phyloP scores from a whole-genome alignment of 2,888 invertebrate species.

The Apamea crenata region DNA sequence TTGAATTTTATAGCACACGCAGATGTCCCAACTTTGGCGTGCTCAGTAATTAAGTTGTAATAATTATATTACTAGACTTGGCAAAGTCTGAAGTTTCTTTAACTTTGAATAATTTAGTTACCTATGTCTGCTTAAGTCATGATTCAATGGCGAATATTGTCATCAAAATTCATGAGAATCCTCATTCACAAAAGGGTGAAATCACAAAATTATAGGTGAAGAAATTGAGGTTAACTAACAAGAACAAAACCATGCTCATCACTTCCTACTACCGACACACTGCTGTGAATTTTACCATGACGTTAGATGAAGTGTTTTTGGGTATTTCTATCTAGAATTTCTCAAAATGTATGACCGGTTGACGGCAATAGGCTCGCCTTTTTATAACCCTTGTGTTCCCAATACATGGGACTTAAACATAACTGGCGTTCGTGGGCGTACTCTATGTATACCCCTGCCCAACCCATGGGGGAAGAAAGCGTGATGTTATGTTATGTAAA shows the following conservation, averaged over 20 bases:
- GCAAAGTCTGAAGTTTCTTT: slow-evolving; percentile 33
- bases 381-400: not conserved
- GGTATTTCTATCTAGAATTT: not conserved
- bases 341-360: not conserved
- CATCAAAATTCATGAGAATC: slow-evolving; percentile 27
- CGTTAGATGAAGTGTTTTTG: not conserved
- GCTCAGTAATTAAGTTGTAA: slow-evolving; percentile 40
- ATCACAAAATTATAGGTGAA: slow-evolving; percentile 1
- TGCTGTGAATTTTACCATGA: not conserved
- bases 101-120: slow-evolving; percentile 40
- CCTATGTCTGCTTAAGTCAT: slow-evolving; percentile 33
- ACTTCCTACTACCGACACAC: not conserved
- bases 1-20: slow-evolving; percentile 30
- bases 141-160: slow-evolving; percentile 18
- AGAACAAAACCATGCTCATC: not conserved
- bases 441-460: not conserved
- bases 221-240: not conserved
- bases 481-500: not conserved
- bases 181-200: not conserved
- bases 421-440: not conserved
- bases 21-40: slow-evolving; percentile 28
- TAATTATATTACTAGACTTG: slow-evolving; percentile 44
- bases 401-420: not conserved
- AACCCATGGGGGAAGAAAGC: not conserved
- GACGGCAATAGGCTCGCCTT: too few relatives aligned